Base-by-base conservation (phyloP, 1,140 invertebrate species). In the Drosophila burlai region DNA sequence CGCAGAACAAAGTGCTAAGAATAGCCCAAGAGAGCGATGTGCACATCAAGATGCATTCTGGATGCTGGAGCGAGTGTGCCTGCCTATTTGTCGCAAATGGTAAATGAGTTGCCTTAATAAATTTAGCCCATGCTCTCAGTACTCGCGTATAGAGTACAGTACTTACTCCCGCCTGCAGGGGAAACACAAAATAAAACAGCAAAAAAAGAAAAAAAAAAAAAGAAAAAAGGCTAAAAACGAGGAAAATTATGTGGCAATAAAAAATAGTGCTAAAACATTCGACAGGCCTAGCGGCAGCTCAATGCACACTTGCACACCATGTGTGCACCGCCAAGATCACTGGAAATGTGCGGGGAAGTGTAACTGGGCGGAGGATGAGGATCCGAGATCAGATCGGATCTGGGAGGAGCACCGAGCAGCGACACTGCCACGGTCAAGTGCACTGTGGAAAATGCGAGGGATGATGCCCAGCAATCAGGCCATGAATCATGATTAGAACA, bases 261-360 rank as follows among this genome's bases (percentile, higher is more conserved):
- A 90, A 90, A 90, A 91, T 90, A 91, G 86, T 85, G 85, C 86
- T 85, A 90, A 90, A 91, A 78, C 84, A 85, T 90, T 90, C 85
- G 85, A 89, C 85, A 84, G 76, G 76, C 59, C 76, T 79, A 81
- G 79, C 69, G 66, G 75, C 79, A 76, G 55, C 45, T 54, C 64
- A 75, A 50, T 64, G 79, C 83, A 92, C 79, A 91, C 90, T 92
- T 89, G 84, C 75, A 86, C 79, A 81, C 76, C 91, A 92, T 91
- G 76, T 92, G 91, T 92, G 91, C 78, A 64, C 54, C 66, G 77
- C 59, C 76, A 83, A 87, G 83, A 86, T 80, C 76, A 58, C 61
- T 75, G 65, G 63, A 78, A 71, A 43, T 46, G 54, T 42, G 45
- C 18, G 46, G 52, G 46, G 24, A 52, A 43, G 36, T 66, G 62